Evolutionary conservation across 2,113 vertebrate genomes (phyloP).

Genomic region (Bagarius yarrelli): DNA sequence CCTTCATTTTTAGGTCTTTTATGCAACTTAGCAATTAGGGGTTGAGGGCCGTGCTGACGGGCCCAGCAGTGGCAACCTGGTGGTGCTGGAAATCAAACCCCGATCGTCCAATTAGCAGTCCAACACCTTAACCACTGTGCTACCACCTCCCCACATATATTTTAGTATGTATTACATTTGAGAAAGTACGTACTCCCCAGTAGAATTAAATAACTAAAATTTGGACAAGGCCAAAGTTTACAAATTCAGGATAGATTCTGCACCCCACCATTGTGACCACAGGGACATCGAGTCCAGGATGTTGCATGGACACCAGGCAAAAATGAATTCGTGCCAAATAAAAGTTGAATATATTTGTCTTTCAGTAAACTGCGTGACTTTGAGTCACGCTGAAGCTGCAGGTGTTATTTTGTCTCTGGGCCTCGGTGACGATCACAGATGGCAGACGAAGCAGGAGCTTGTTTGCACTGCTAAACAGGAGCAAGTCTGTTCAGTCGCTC

Average conservation of each 20-base stretch:
- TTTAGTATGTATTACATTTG: too few relatives aligned
- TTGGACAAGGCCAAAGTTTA: too few relatives aligned
- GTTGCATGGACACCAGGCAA: neutral
- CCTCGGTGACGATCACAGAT: slow-evolving; percentile 38
- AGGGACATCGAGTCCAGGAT: neutral
- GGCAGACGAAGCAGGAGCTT: slow-evolving; percentile 37
- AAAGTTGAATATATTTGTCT: slow-evolving; percentile 1
- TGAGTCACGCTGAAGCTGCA: slow-evolving; percentile 5
- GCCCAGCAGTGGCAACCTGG: too few relatives aligned
- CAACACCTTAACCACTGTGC: too few relatives aligned
- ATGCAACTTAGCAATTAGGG: too few relatives aligned
- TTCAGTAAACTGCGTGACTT: slow-evolving; percentile 11
- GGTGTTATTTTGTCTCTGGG: slow-evolving; percentile 32
- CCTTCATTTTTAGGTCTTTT: too few relatives aligned
- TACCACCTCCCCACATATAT: too few relatives aligned
- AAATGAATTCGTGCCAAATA: neutral
- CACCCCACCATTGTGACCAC: neutral
- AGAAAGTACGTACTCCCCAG: too few relatives aligned
- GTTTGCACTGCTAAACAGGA: slow-evolving; percentile 42
- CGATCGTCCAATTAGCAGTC: too few relatives aligned
- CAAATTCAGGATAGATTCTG: neutral
- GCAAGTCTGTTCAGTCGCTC: slow-evolving; percentile 27
- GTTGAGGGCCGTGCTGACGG: too few relatives aligned
- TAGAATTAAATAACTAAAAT: too few relatives aligned
- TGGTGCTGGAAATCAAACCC: too few relatives aligned